Conservation (phyloP, 2,797 vertebrate species). For the Siniperca undulata region DNA sequence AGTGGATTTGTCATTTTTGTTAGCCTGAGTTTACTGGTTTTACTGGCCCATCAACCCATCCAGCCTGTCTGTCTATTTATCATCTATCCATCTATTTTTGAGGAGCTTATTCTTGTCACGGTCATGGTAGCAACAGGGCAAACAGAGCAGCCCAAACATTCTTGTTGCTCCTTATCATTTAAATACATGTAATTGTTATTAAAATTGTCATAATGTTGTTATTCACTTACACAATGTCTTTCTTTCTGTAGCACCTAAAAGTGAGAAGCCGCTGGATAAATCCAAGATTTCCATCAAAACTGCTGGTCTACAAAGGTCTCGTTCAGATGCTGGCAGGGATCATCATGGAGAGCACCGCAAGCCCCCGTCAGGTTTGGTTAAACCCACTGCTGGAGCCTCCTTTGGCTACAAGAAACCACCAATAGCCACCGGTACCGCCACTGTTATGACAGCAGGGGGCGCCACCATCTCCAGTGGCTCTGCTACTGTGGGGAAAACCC, state of each 20-base stretch:
- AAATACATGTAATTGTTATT: not conserved
- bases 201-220: not conserved
- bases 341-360: conserved; percentile 91
- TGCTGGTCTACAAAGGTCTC: conserved; percentile 92
- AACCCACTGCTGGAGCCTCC: conserved; percentile 89
- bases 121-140: conserved; percentile 4
- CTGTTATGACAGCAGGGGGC: conserved; percentile 92
- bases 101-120: not conserved
- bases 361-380: conserved; percentile 93
- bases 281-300: conserved; percentile 91
- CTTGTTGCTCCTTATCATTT: not conserved
- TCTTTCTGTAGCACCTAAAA: conserved; percentile 82
- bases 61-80: not conserved
- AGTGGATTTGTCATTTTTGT: not conserved
- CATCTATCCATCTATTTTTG: conserved; percentile 5
- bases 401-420: conserved; percentile 95
- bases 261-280: conserved; percentile 93
- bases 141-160: not conserved
- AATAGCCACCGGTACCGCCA: conserved; percentile 89
- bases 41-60: not conserved
- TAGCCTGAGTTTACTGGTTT: not conserved
- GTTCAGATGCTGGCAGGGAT: conserved; percentile 94
- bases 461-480: conserved; percentile 87
- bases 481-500: conserved; percentile 92
- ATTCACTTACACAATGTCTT: not conserved